phyloP scores from a whole-genome alignment of 2,888 invertebrate genomes.

The Asteroscopus sphinx region DNA sequence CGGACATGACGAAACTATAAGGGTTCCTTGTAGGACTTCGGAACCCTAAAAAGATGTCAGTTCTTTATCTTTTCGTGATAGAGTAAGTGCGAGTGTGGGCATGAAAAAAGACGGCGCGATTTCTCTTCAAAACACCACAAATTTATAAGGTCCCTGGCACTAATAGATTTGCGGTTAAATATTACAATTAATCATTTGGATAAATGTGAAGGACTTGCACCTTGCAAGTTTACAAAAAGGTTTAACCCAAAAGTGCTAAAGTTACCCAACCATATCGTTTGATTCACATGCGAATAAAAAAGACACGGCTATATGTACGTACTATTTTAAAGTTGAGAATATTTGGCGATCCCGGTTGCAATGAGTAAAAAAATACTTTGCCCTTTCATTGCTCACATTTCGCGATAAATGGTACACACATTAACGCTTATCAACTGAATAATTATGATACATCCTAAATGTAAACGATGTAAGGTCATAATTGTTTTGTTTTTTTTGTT shows the following conservation, averaged over 20 bases:
- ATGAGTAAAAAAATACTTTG: too few species aligned
- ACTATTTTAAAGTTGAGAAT: too few species aligned
- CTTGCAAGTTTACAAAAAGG: constrained; percentile 25
- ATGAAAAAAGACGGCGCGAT: constrained; percentile 36
- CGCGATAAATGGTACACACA: constrained; percentile 13
- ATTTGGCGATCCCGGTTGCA: too few species aligned
- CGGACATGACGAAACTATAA: too few species aligned
- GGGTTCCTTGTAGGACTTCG: too few species aligned
- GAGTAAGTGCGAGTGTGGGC: constrained; percentile 26
- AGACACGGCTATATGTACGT: too few species aligned
- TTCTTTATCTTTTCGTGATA: constrained; percentile 43
- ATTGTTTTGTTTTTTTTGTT: constrained; percentile 10
- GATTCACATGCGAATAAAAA: constrained; percentile 33
- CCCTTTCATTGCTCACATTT: too few species aligned
- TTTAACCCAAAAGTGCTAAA: constrained; percentile 37
- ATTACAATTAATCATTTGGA: constrained; percentile 39
- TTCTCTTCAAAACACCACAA: constrained; percentile 31
- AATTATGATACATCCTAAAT: constrained; percentile 8
- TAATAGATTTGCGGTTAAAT: constrained; percentile 38
- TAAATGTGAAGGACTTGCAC: constrained; percentile 34
- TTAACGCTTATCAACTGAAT: constrained; percentile 6
- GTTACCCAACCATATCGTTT: constrained; percentile 25
- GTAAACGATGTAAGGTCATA: constrained; percentile 13
- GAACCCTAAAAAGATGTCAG: constrained; percentile 31
- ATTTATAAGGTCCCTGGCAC: constrained; percentile 28